Evolutionary conservation across 23 tunicate genomes (phyloP), one percentile per base, ranked within the genome.

Genomic region (Oikopleura dioica): DNA sequence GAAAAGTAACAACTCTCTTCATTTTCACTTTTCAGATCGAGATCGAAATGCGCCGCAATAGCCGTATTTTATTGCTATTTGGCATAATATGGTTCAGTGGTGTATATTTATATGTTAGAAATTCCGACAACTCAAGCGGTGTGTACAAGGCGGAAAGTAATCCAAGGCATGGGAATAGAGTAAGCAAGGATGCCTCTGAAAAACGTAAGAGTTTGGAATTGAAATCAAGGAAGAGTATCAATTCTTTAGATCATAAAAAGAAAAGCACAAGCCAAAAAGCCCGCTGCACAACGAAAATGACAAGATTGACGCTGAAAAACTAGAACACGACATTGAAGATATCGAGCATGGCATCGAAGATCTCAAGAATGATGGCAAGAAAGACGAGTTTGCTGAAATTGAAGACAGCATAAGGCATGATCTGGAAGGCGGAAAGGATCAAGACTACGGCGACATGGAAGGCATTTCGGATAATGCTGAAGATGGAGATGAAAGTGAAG

Each of bases 21-120:
- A n/a, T n/a, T n/a, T n/a, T n/a, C n/a, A n/a, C n/a, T n/a, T n/a
- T 63, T 63, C 33, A 63, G 72, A 21, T 63, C 72, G 72, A 2
- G 2, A 63, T 63, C 72, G 72, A 23, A 28, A 63, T 63, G 72
- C 30, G 72, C 2, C 30, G 72, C 2, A 63, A 63, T 28, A 63
- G 32, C 5, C 30, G 72, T 21, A 63, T 63, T 16, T 16, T 63
- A 28, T 28, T 63, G 30, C 26, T 63, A 23, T 63, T 63, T 28
- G 72, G 33, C 4, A 28, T 63, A 23, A 31, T 63, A 63, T 63
- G 72, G 72, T 63, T 63, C 33, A 28, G 29, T 28, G 72, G 72
- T 28, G 72, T 63, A 16, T 21, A 12, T 2, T 28, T 63, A 2
- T 63, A 63, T 31, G 72, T 63, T 2, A 63, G 72, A 63, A 23